Evolutionary conservation across 2,113 vertebrate species (phyloP).

Genomic region (Shinisaurus crocodilurus): DNA sequence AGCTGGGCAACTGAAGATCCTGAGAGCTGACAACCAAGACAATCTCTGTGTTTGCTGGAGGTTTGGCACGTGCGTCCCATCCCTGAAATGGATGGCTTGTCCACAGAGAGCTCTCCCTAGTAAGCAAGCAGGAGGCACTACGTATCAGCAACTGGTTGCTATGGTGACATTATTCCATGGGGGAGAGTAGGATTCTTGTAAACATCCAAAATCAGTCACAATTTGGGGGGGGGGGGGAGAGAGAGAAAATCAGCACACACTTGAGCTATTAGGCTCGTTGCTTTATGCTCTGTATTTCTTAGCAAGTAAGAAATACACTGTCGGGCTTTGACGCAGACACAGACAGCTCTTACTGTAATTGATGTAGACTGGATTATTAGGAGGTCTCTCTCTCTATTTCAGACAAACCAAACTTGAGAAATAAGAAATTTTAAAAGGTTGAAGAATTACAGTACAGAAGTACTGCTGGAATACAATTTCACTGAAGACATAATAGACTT

Average conservation of each 20-base stretch:
- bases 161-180: background rate
- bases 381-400: slow-evolving; percentile 56
- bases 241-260: slow-evolving; percentile 40
- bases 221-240: background rate
- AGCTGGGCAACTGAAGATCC: background rate
- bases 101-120: background rate
- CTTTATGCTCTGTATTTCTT: background rate
- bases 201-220: background rate
- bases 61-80: background rate
- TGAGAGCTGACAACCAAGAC: background rate
- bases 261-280: slow-evolving; percentile 24
- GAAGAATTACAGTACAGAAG: background rate
- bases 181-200: background rate
- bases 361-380: slow-evolving; percentile 36
- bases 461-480: background rate
- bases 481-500: background rate
- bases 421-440: background rate
- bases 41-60: background rate
- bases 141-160: background rate
- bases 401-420: background rate
- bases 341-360: background rate
- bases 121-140: background rate
- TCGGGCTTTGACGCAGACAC: background rate
- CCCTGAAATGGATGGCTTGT: background rate
- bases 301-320: background rate